A percentile compares a stretch with the other conserved stretches of the same genome.
Evolutionary conservation across 1,140 invertebrate species (phyloP).

Genomic region (Lordiphosa mommai): DNA sequence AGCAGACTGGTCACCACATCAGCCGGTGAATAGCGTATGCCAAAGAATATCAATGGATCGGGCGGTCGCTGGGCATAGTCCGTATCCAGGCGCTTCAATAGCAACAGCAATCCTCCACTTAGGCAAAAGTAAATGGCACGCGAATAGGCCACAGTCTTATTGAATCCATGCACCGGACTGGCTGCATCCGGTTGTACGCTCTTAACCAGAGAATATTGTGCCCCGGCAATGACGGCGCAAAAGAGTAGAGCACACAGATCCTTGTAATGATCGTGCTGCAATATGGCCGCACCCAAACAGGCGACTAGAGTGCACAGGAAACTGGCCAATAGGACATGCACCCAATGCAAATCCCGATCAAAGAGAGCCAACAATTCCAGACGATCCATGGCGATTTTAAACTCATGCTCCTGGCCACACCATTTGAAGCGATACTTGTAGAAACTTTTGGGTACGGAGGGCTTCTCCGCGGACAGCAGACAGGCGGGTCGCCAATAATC

Average conservation of each 20-base stretch:
- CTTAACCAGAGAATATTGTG: conserved; percentile 98
- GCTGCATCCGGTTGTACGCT: conserved; percentile 99
- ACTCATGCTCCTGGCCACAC: conserved; percentile 80
- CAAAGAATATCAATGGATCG: conserved; percentile 83
- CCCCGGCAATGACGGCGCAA: conserved; percentile 97
- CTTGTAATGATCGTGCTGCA: conserved; percentile 92
- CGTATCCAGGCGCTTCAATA: conserved; percentile 65
- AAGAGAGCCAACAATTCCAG: conserved; percentile 94
- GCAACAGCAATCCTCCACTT: conserved; percentile 83
- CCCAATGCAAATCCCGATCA: conserved; percentile 93
- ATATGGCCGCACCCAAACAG: conserved; percentile 89
- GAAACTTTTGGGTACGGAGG: conserved; percentile 85
- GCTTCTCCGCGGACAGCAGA: conserved; percentile 74
- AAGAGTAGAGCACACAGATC: conserved; percentile 97
- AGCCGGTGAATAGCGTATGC: conserved; percentile 86
- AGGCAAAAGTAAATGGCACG: conserved; percentile 97
- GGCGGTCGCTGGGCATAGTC: conserved; percentile 43
- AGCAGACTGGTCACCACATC: conserved; percentile 85
- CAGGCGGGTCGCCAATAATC: conserved; percentile 74
- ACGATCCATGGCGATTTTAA: conserved; percentile 94
- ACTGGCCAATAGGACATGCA: conserved; percentile 92
- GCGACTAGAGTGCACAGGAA: conserved; percentile 92
- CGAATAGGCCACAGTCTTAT: conserved; percentile 95
- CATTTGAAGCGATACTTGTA: conserved; percentile 91
- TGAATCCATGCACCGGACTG: conserved; percentile 98